phyloP scores from a whole-genome alignment of 2,113 vertebrate species.

The human (Homo sapiens) region GRCh38 chr13:46650501-46651000 shows the following conservation, averaged over 20 bases:
- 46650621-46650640: not conserved
- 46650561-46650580: not conserved
- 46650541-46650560: not conserved
- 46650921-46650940: not conserved
- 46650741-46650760: not conserved
- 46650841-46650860: not conserved
- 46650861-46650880: not conserved
- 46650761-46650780: not conserved
- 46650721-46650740: not conserved
- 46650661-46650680: not conserved
- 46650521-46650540: not conserved
- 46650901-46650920: not conserved
- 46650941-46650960: not conserved
- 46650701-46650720: not conserved
- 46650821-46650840: not conserved
- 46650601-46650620: not conserved
- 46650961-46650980: not conserved
- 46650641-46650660: not conserved
- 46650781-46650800: not conserved
- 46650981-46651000: not conserved
- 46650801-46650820: not conserved
- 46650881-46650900: not conserved
- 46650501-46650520: not conserved
- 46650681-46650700: not conserved
- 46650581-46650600: not conserved